Evolutionary conservation across 2,797 vertebrate genomes (phyloP), one percentile per base, ranked within the genome.

Genomic region (Cynodonichthys magdalenae): DNA sequence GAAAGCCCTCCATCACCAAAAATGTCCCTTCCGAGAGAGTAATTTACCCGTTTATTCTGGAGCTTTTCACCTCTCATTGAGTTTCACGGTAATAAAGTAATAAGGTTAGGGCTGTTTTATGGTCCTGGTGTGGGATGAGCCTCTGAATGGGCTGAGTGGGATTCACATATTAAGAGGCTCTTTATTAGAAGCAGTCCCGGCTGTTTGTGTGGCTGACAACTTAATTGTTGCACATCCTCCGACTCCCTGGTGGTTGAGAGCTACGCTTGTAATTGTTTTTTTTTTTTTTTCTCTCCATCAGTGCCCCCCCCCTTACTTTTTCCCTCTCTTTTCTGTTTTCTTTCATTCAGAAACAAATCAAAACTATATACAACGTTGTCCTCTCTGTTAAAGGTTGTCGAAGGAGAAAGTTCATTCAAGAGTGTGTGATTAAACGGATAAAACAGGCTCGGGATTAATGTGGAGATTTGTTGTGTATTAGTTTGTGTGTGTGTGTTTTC

Each of bases 121-220:
- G 73, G 76, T 74, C 62, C 79, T 77, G 63, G 81, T 83, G 85
- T 79, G 84, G 72, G 81, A 86, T 73, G 79, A 87, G 80, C 69
- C 79, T 79, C 66, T 83, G 82, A 91, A 90, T 74, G 72, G 82
- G 83, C 79, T 83, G 80, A 87, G 86, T 88, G 86, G 82, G 88
- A 88, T 78, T 81, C 83, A 70, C 83, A 79, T 84, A 91, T 92
- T 90, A 90, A 92, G 88, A 91, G 86, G 66, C 87, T 90, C 83
- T 91, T 90, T 86, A 92, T 93, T 91, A 89, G 75, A 81, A 71
- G 72, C 75, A 64, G 66, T 24, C 46, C 52, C 74, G 59, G 75
- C 75, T 80, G 80, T 87, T 86, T 79, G 82, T 84, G 79, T 77
- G 77, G 80, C 80, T 81, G 79, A 84, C 83, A 82, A 74, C 83